Conservation (phyloP, 2,888 invertebrate species). For the Conistra vaccinii region DNA sequence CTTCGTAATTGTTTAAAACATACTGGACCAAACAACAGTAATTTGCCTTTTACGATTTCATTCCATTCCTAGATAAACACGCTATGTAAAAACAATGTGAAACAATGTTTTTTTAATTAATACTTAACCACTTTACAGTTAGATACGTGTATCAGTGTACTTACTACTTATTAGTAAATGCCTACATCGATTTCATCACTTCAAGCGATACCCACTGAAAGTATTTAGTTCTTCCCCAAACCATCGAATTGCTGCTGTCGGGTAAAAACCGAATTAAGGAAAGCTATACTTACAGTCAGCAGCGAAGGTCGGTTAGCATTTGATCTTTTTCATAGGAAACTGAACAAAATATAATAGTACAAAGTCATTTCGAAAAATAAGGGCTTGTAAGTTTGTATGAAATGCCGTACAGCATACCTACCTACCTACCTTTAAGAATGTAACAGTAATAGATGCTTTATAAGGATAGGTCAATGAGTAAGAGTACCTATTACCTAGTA, state of each 20-base stretch:
- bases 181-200: constrained; percentile 5
- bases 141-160: neutral
- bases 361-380: no score
- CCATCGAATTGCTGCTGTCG: neutral
- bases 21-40: neutral
- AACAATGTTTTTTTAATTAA: constrained; percentile 14
- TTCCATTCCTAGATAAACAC: constrained; percentile 28
- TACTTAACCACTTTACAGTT: neutral
- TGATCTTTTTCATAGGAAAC: neutral
- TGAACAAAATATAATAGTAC: neutral
- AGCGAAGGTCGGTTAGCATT: neutral
- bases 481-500: neutral
- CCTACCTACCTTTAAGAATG: no score
- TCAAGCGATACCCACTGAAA: neutral
- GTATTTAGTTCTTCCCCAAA: constrained; percentile 38
- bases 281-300: constrained; percentile 1
- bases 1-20: neutral
- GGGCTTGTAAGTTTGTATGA: no score
- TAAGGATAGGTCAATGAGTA: neutral
- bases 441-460: no score
- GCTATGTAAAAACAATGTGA: constrained; percentile 17
- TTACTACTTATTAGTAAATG: constrained; percentile 12
- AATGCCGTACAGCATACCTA: no score
- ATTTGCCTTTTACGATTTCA: constrained; percentile 4
- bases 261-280: constrained; percentile 44